phyloP scores from a whole-genome alignment of 1,140 invertebrate genomes.

The Lepidotrigona ventralis region DNA sequence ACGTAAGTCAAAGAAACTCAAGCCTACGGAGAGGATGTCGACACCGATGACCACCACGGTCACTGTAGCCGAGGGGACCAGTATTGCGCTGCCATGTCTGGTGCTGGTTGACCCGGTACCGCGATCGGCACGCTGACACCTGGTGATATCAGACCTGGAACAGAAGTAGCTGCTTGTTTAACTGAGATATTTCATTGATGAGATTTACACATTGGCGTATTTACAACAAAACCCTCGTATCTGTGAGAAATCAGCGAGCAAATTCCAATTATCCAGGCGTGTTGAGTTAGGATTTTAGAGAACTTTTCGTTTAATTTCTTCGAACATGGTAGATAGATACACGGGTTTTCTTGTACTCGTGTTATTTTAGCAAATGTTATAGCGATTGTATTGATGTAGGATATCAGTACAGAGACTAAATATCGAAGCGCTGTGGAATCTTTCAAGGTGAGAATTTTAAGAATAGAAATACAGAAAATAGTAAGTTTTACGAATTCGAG shows the following conservation, averaged over 20 bases:
- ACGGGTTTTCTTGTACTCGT: too few species aligned
- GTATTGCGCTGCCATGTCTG: constrained; percentile 84
- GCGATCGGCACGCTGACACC: constrained; percentile 87
- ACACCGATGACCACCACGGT: constrained; percentile 78
- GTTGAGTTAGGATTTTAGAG: too few species aligned
- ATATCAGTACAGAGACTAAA: background rate
- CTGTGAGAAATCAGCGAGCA: too few species aligned
- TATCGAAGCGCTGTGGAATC: background rate
- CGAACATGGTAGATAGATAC: too few species aligned
- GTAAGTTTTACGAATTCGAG: background rate
- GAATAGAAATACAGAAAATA: background rate
- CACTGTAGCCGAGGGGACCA: constrained; percentile 85
- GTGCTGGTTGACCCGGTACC: constrained; percentile 83
- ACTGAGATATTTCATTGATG: background rate
- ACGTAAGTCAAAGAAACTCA: constrained; percentile 65
- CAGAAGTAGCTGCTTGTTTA: background rate
- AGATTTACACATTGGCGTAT: background rate
- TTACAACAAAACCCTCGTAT: too few species aligned
- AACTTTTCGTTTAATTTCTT: too few species aligned
- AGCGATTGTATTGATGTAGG: too few species aligned
- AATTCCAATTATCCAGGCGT: too few species aligned
- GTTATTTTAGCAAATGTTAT: too few species aligned
- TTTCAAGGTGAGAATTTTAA: background rate
- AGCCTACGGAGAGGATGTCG: constrained; percentile 73
- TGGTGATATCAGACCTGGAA: constrained; percentile 85